Conservation (phyloP, 92 coral and sea anemone genomes). For the Porites rus region DNA sequence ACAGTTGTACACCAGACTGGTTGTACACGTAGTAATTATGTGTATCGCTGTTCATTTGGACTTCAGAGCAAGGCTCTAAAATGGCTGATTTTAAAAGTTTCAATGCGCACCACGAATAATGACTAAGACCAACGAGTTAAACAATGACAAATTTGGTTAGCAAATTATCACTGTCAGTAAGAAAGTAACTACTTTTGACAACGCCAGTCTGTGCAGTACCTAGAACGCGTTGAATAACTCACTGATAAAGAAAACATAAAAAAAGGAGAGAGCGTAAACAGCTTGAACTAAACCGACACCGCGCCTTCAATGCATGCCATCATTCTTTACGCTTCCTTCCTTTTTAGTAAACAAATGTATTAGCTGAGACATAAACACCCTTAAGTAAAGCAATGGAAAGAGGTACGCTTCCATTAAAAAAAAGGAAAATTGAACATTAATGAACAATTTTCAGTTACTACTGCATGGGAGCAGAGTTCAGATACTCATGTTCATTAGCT, state of each 20-base stretch:
- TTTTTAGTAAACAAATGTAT: slow-evolving; percentile 4
- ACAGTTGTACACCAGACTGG: too few relatives aligned
- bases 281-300: not conserved
- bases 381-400: not conserved
- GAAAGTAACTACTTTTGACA: not conserved
- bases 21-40: too few relatives aligned
- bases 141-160: not conserved
- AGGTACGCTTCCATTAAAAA: not conserved
- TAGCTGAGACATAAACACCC: not conserved
- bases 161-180: not conserved
- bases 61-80: too few relatives aligned
- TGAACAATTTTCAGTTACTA: too few relatives aligned
- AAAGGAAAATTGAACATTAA: too few relatives aligned
- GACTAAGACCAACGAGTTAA: not conserved
- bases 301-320: slow-evolving; percentile 7
- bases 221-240: too few relatives aligned
- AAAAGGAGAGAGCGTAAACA: not conserved
- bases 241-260: too few relatives aligned
- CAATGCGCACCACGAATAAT: not conserved
- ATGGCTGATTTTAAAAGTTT: too few relatives aligned
- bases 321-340: not conserved
- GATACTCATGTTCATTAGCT: not conserved
- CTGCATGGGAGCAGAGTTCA: not conserved
- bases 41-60: too few relatives aligned
- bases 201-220: too few relatives aligned